phyloP scores from a whole-genome alignment of 1,140 invertebrate species.

The Procambarus virginalis region DNA sequence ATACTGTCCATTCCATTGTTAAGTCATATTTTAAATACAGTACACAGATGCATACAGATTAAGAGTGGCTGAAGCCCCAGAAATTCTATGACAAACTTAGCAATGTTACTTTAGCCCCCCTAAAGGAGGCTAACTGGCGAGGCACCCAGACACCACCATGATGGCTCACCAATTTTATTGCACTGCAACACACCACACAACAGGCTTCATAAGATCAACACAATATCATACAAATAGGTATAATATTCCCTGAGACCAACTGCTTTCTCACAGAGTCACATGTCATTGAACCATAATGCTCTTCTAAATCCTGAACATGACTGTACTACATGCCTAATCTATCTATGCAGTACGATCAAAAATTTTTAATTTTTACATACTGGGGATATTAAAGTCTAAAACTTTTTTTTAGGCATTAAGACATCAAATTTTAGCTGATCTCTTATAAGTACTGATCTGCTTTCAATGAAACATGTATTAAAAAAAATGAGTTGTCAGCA shows the following conservation, averaged over 20 bases:
- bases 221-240: neutral
- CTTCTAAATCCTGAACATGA: neutral
- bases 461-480: neutral
- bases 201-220: neutral
- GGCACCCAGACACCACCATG: neutral
- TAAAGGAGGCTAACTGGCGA: neutral
- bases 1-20: no score
- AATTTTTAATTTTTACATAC: neutral
- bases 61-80: neutral
- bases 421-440: neutral
- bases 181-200: neutral
- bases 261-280: neutral
- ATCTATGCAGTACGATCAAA: no score
- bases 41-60: no score
- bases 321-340: no score
- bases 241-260: conserved; percentile 2
- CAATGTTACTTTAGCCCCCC: no score
- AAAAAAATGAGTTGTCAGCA: neutral
- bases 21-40: no score
- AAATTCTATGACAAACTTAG: neutral
- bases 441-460: neutral
- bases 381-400: neutral
- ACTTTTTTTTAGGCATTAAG: neutral
- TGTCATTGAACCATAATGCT: neutral
- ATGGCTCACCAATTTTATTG: no score